phyloP scores from a whole-genome alignment of 2,888 invertebrate genomes.

The Panorpa germanica region DNA sequence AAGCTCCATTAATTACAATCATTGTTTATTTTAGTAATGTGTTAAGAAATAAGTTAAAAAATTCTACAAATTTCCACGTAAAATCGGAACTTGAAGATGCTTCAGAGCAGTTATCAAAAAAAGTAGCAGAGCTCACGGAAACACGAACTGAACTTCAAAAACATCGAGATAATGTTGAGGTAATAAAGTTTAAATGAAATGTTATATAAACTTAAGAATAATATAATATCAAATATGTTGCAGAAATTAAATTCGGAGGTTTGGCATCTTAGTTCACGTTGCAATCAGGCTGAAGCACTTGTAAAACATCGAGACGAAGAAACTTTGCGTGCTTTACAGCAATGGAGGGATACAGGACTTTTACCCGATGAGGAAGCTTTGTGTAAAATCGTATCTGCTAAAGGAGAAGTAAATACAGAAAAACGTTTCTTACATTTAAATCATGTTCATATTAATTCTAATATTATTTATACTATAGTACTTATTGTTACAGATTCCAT shows the following conservation, averaged over 20 bases:
- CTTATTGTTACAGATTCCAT: slow-evolving; percentile 19
- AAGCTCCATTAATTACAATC: too few species aligned
- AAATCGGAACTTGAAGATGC: slow-evolving; percentile 34
- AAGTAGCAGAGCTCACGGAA: slow-evolving; percentile 29
- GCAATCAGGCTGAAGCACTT: slow-evolving; percentile 24
- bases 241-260: slow-evolving; percentile 36
- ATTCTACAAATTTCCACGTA: slow-evolving; percentile 32
- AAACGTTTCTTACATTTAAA: slow-evolving; percentile 7
- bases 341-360: slow-evolving; percentile 24
- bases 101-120: slow-evolving; percentile 28
- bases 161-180: slow-evolving; percentile 35
- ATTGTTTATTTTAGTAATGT: slow-evolving; percentile 21
- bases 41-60: slow-evolving; percentile 28
- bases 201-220: slow-evolving; percentile 9
- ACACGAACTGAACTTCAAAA: slow-evolving; percentile 31
- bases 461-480: slow-evolving; percentile 3
- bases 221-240: slow-evolving; percentile 12
- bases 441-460: not conserved
- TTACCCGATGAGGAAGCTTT: slow-evolving; percentile 22
- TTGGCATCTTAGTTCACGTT: slow-evolving; percentile 32
- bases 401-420: slow-evolving; percentile 20
- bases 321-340: slow-evolving; percentile 20
- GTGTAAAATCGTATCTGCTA: slow-evolving; percentile 19
- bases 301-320: slow-evolving; percentile 22
- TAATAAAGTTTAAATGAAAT: slow-evolving; percentile 21